Percentiles rank a stretch among this genome's conserved stretches.
These are phyloP conservation scores for Tenthredo distinguenda DNA, from an alignment of 2,888 invertebrate genomes.

Conservation along the genomic window DNA sequence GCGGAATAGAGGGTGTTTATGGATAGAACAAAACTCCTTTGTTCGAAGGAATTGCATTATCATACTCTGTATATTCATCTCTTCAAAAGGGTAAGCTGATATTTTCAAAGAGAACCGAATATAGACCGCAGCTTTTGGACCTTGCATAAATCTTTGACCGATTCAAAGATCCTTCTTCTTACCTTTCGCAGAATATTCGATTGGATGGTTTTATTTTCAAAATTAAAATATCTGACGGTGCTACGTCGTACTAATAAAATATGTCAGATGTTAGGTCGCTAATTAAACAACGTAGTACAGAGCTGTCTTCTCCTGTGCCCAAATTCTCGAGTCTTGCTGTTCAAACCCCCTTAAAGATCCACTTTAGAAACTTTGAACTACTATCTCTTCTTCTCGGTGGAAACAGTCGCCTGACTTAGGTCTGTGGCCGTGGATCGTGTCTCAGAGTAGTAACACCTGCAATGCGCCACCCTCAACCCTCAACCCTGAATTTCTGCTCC, in stretches of 20 bases:
- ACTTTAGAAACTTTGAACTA: slow-evolving; percentile 36
- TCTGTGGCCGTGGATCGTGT: slow-evolving; percentile 25
- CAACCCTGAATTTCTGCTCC: slow-evolving; percentile 25
- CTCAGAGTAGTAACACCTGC: slow-evolving; percentile 46
- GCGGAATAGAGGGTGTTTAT: neutral
- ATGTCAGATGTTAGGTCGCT: neutral
- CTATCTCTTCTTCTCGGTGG: slow-evolving; percentile 12
- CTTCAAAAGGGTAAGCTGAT: neutral
- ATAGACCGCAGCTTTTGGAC: neutral
- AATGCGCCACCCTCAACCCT: slow-evolving; percentile 50
- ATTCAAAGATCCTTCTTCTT: neutral
- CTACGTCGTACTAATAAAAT: neutral
- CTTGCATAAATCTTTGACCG: neutral
- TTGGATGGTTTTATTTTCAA: neutral
- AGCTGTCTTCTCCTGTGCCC: neutral
- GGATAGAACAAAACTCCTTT: neutral
- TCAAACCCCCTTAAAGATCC: slow-evolving; percentile 20
- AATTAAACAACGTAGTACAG: slow-evolving; percentile 2
- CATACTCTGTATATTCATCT: slow-evolving; percentile 9
- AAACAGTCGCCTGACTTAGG: neutral
- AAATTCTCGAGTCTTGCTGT: neutral
- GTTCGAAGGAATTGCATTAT: slow-evolving; percentile 9
- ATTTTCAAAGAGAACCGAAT: neutral
- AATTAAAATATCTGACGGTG: neutral
- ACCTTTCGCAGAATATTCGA: neutral